Base-by-base conservation (phyloP, 2,888 invertebrate species). In the Andricus quercusramuli region DNA sequence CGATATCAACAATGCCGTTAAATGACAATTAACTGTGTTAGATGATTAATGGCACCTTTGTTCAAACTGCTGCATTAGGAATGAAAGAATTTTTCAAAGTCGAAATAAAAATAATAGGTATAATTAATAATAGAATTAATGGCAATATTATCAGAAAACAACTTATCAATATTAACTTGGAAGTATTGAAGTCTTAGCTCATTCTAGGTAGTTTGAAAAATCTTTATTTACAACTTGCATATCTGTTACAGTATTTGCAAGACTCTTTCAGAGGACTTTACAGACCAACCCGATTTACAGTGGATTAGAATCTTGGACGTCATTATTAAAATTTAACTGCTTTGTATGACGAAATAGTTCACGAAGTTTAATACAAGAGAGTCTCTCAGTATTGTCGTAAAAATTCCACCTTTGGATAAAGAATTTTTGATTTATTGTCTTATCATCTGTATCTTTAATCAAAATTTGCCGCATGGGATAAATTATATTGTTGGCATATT, bases 151-250 rank as follows among this genome's bases (percentile, higher is more conserved):
- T 62, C 25, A 62, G 4, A 25, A 4, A 15, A 29, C 15, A 1
- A 6, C 6, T n/a, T 51, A 20, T 11, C n/a, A 11, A 56, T 56
- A 22, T 56, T 56, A 0, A 6, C 0, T 62, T 62, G 17, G 62
- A 1, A 17, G 15, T 29, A 29, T 29, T 29, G 6, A 62, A 62
- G 25, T 62, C 1, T 29, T 29, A 62, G 13, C 9, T 15, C 6
- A 62, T 15, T 29, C 17, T 62, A 62, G 1, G 62, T 15, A 5
- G 15, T 29, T 15, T 6, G 25, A 62, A 62, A 62, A 62, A 15
- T 62, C 62, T 62, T 62, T 15, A 29, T 62, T 62, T 62, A 62
- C 62, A 62, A 62, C 17, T 62, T 25, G 62, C 62, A 29, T 29
- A 62, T 62, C 62, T 29, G 5, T 62, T 15, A 62, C 25, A 62